Conservation (phyloP, 2,888 invertebrate species). For the Malthinus seriepunctatus region DNA sequence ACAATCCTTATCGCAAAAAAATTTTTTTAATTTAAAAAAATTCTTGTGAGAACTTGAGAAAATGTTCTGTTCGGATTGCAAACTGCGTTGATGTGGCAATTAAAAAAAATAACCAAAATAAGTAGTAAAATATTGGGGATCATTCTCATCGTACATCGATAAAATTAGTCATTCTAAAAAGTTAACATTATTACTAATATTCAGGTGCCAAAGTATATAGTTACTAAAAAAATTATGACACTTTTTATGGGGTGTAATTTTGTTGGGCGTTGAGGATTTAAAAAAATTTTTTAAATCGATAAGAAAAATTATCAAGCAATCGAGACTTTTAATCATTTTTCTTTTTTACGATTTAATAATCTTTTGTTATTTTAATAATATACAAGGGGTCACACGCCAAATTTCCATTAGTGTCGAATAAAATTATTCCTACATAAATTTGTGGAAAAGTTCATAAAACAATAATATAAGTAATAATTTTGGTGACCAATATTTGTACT, state of each 20-base stretch:
- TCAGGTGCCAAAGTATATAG: constrained; percentile 55
- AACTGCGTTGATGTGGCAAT: too few species aligned
- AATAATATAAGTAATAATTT: constrained; percentile 30
- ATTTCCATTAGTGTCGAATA: constrained; percentile 22
- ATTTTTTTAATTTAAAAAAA: too few species aligned
- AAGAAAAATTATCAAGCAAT: neutral
- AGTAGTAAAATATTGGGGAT: constrained; percentile 43
- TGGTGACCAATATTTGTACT: constrained; percentile 39
- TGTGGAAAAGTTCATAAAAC: constrained; percentile 15
- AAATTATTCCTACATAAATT: constrained; percentile 12
- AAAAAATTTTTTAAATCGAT: neutral
- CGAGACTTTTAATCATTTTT: too few species aligned
- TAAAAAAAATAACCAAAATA: constrained; percentile 12
- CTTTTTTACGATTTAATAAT: neutral
- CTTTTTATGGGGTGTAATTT: constrained; percentile 12
- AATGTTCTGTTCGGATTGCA: constrained; percentile 6
- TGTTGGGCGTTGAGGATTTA: constrained; percentile 10
- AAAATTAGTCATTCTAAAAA: constrained; percentile 51
- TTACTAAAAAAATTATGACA: constrained; percentile 44
- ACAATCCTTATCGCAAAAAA: neutral
- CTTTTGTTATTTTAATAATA: too few species aligned
- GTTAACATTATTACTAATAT: constrained; percentile 47
- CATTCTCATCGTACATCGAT: constrained; percentile 52
- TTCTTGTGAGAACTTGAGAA: too few species aligned
- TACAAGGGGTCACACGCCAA: constrained; percentile 4